Evolutionary conservation across 2,797 vertebrate species (phyloP).

Genomic region (Macropodus opercularis): DNA sequence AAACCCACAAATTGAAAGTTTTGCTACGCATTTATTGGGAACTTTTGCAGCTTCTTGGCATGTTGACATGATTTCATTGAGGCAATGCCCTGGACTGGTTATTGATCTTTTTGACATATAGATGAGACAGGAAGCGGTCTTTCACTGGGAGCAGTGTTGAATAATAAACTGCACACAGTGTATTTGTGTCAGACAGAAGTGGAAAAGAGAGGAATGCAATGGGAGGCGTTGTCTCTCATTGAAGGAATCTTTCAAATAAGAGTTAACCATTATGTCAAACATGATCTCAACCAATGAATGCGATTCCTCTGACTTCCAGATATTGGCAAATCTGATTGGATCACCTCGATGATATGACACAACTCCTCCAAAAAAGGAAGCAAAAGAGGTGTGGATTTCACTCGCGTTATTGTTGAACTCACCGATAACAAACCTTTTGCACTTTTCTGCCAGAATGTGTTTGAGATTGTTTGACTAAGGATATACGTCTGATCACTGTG

Average conservation of each 20-base stretch:
- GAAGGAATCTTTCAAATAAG: constrained; percentile 58
- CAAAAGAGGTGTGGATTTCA: constrained; percentile 45
- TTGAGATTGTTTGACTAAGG: constrained; percentile 61
- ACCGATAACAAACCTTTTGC: constrained; percentile 65
- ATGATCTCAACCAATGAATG: constrained; percentile 67
- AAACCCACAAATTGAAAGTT: constrained; percentile 86
- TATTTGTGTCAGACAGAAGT: constrained; percentile 48
- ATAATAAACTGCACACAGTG: constrained; percentile 69
- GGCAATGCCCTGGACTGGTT: constrained; percentile 58
- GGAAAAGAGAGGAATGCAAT: constrained; percentile 25
- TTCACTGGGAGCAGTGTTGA: constrained; percentile 52
- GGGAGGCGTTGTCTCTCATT: constrained; percentile 58
- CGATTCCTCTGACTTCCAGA: constrained; percentile 53
- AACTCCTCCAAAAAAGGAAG: constrained; percentile 62
- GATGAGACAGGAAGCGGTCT: constrained; percentile 63
- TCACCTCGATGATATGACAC: constrained; percentile 49
- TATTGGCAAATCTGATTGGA: constrained; percentile 61
- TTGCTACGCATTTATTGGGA: constrained; percentile 83
- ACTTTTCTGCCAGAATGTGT: constrained; percentile 56
- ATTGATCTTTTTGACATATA: constrained; percentile 75
- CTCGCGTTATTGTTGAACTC: constrained; percentile 54
- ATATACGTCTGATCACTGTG: constrained; percentile 57
- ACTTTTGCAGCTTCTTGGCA: constrained; percentile 78
- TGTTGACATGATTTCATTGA: constrained; percentile 67
- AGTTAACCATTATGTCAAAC: constrained; percentile 70